These are phyloP conservation scores for Sebastes steindachneri DNA, from an alignment of 2,797 vertebrate genomes.

Conservation along the genomic window DNA sequence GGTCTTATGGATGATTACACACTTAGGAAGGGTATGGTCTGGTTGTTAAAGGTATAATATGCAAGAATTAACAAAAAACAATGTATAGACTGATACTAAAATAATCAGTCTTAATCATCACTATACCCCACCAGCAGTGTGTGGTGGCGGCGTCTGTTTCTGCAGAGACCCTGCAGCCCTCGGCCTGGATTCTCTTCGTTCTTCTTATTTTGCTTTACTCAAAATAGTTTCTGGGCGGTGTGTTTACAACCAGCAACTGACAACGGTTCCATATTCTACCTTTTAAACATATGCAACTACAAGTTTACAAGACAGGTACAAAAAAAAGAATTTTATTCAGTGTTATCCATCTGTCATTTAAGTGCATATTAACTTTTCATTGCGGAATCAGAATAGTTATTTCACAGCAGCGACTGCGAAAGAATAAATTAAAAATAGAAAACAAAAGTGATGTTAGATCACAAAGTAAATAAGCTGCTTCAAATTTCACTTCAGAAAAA, in stretches of 20 bases:
- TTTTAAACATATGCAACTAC: neutral
- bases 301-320: neutral
- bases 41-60: neutral
- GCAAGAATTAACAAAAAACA: too few species aligned
- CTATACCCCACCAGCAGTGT: too few species aligned
- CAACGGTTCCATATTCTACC: too few species aligned
- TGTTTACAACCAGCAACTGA: too few species aligned
- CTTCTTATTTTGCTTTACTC: too few species aligned
- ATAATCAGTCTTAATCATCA: too few species aligned
- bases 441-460: neutral
- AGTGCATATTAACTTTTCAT: slow-evolving; percentile 1
- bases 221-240: too few species aligned
- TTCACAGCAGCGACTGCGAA: neutral
- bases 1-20: too few species aligned
- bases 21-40: neutral
- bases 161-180: too few species aligned
- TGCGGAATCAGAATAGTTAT: neutral
- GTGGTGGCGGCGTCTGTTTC: too few species aligned
- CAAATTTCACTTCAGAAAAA: neutral
- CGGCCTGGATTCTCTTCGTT: fast-evolving
- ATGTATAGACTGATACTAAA: too few species aligned
- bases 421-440: neutral
- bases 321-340: slow-evolving; percentile 17
- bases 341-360: neutral
- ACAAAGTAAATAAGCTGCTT: neutral